phyloP scores from a whole-genome alignment of 2,888 invertebrate genomes.

The Diabrotica balteata region DNA sequence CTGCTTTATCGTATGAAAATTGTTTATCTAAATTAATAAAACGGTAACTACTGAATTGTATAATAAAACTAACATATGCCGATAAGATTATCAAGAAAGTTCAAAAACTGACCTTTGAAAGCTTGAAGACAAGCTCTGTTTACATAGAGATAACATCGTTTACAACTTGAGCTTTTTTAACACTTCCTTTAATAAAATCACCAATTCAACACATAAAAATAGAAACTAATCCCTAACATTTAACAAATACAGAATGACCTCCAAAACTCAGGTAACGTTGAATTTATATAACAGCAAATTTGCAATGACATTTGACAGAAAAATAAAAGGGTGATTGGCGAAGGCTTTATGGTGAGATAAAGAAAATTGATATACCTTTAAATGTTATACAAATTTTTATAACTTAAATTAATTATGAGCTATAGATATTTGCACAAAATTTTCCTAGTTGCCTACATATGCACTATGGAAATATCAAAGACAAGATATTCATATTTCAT shows the following conservation, averaged over 20 bases:
- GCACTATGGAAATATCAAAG: too few species aligned
- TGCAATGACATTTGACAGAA: conserved; percentile 15
- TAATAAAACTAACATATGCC: neutral
- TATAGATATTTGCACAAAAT: too few species aligned
- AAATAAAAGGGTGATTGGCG: conserved; percentile 3
- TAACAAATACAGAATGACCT: conserved; percentile 31
- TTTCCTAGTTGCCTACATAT: too few species aligned
- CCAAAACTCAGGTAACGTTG: conserved; percentile 25
- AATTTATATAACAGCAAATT: conserved; percentile 33
- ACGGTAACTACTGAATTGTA: too few species aligned
- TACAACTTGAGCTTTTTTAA: conserved; percentile 8
- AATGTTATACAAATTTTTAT: too few species aligned
- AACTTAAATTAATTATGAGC: too few species aligned
- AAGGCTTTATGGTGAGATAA: too few species aligned
- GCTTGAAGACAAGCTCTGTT: conserved; percentile 50
- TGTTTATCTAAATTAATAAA: too few species aligned
- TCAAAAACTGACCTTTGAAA: conserved; percentile 53
- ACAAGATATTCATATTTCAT: too few species aligned
- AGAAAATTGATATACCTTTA: too few species aligned
- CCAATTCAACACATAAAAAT: conserved; percentile 27
- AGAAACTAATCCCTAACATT: conserved; percentile 39
- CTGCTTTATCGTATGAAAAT: too few species aligned
- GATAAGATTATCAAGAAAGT: conserved; percentile 13
- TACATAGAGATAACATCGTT: conserved; percentile 53
- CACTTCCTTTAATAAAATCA: conserved; percentile 8